Evolutionary conservation across 2,113 vertebrate genomes (phyloP), one percentile per base, ranked within the genome.

Genomic region (Suricata suricatta): DNA sequence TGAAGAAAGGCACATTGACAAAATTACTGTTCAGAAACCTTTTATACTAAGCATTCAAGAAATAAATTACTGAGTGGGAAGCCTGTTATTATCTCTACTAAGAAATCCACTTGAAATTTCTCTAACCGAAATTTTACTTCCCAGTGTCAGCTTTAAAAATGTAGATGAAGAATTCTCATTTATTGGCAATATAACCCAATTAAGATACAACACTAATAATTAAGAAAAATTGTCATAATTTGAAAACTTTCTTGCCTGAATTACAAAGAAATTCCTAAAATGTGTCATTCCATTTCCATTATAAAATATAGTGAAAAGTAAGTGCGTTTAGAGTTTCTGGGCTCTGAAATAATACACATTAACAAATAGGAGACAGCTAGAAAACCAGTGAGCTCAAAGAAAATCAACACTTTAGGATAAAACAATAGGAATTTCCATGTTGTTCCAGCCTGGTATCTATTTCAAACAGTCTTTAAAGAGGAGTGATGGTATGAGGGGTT

Each of bases 11-110:
- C 80, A 96, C 85, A 77, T 0, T 93, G 84, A 89, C 57, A 97
- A 96, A 94, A 95, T 94, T 90, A 81, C 68, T 93, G 25, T 60
- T 95, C 90, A 87, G 87, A 97, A 95, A 57, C 50, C 84, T 94
- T 98, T 97, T 96, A 80, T 88, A 96, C 84, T 92, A 98, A 97
- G 92, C 52, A 54, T 81, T 96, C 87, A 95, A 90, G 83, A 96
- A 80, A 89, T 68, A 97, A 97, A 98, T 97, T 97, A 96, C 97
- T 68, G 97, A 96, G 95, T 96, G 69, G 93, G 93, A 97, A 98
- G 97, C 74, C 93, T 96, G 47, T 93, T 96, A 98, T 98, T 97
- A 98, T 97, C 86, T 97, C 72, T 87, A 85, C 89, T 92, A 92
- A 92, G 80, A 98, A 98, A 97, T 31, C 54, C 80, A 95, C 90